These are phyloP conservation scores for Pygmarrhopalites habei DNA, from an alignment of 1,140 invertebrate species.

Conservation along the genomic window DNA sequence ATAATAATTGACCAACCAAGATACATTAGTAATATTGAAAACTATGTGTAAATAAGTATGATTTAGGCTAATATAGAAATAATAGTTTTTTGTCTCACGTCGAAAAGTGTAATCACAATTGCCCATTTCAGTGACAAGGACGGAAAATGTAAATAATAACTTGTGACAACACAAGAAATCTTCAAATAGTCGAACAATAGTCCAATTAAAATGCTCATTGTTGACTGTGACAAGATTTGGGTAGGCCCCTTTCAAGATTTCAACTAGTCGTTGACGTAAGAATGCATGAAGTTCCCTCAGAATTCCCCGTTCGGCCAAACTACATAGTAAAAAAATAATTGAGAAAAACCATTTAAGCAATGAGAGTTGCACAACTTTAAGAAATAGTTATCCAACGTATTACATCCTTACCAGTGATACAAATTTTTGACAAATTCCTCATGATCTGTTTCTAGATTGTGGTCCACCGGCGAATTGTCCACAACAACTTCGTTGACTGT, in stretches of 20 bases:
- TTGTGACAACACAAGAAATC: constrained; percentile 36
- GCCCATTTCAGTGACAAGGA: constrained; percentile 25
- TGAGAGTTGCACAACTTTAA: background rate
- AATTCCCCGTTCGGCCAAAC: constrained; percentile 29
- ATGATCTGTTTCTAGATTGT: too few species aligned
- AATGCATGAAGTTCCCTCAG: constrained; percentile 33
- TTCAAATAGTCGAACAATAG: constrained; percentile 22
- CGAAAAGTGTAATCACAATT: background rate
- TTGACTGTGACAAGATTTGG: constrained; percentile 21
- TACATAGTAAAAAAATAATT: background rate
- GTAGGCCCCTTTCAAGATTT: constrained; percentile 26
- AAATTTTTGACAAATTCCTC: background rate
- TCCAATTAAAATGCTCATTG: background rate
- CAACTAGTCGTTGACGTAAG: constrained; percentile 29
- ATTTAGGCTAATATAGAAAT: too few species aligned
- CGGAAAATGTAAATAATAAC: constrained; percentile 33
- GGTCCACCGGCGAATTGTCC: background rate
- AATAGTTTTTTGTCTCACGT: too few species aligned
- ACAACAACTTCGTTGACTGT: background rate
- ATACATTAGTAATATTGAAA: too few species aligned
- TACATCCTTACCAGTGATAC: constrained; percentile 8
- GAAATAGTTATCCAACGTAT: background rate
- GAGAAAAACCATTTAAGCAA: background rate
- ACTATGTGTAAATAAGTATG: background rate
- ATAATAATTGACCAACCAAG: too few species aligned